Conservation (phyloP, 2,888 invertebrate genomes). For the Osmoderma eremita region DNA sequence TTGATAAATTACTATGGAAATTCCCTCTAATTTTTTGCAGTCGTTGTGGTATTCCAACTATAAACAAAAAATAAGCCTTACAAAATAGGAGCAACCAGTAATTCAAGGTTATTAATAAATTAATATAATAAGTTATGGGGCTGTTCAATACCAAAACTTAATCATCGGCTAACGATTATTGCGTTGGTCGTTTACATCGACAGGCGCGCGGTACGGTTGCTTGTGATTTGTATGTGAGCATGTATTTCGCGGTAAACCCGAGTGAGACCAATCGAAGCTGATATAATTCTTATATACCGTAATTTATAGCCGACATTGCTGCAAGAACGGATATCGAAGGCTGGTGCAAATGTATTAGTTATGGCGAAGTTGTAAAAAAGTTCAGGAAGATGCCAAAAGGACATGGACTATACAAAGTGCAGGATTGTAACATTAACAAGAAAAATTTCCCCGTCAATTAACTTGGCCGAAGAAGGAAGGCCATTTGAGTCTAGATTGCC, state of each 20-base stretch:
- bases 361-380: slow-evolving; percentile 6
- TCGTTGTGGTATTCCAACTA: neutral
- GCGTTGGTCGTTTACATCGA: neutral
- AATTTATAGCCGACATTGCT: slow-evolving; percentile 3
- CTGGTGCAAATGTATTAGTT: slow-evolving; percentile 21
- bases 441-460: slow-evolving; percentile 39
- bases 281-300: slow-evolving; percentile 5
- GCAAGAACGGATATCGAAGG: neutral
- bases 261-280: slow-evolving; percentile 5
- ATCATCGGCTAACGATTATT: neutral
- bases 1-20: slow-evolving; percentile 6
- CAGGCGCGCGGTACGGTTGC: neutral
- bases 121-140: no score
- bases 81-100: neutral
- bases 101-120: slow-evolving; percentile 19
- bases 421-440: slow-evolving; percentile 27
- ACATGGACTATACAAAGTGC: slow-evolving; percentile 13
- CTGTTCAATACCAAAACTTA: neutral
- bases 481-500: slow-evolving; percentile 31
- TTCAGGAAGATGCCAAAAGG: neutral
- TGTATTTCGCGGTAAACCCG: neutral
- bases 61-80: slow-evolving; percentile 2
- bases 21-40: neutral
- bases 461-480: slow-evolving; percentile 42
- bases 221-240: neutral